Base-by-base conservation (phyloP, 2,888 invertebrate species). In the Leucoma salicis region DNA sequence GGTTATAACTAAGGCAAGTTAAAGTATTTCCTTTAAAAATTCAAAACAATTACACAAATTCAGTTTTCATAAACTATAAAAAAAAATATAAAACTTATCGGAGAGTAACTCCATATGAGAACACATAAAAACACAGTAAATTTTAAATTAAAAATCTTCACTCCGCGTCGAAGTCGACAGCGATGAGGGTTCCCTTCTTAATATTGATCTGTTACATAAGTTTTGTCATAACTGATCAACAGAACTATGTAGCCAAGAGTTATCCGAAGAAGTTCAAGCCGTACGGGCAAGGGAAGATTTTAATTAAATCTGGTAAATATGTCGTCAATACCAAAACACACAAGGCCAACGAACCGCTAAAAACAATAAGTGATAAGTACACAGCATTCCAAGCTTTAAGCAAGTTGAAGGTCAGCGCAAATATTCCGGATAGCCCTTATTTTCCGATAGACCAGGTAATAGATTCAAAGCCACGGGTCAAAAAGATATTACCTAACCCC, bases 311-410 rank as follows among this genome's bases (percentile, higher is more conserved):
- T 2, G 70, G 67, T 14, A 76, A 70, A 53, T 70, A 66, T 53
- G 31, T 60, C 2, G 29, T 8, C 11, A 49, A 46, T 5, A 3
- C 12, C 25, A 14, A 33, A 29, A 1, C 3, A 28, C 0, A 11
- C 7, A 4, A 73, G 66, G 39, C 3, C 39, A 3, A 45, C 46
- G 8, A 21, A 37, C 1, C 5, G 1, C 1, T 25, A 31, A 27
- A 35, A n/a, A 3, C 10, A 45, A 57, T 10, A 46, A 27, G n/a
- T 27, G 2, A 10, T 14, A 13, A 46, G 1, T 84, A 81, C 31
- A 83, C 83, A 0, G 76, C 44, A 0, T 85, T 81, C 25, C 70
- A 77, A 12, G 33, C 57, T 0, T 42, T 70, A 1, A 49, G 35
- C 4, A 16, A 36, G 29, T 4, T 31, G 2, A 37, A 47, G 18